These are phyloP conservation scores for Amphiprion clarkii DNA, from an alignment of 2,797 vertebrate genomes.

Conservation along the genomic window DNA sequence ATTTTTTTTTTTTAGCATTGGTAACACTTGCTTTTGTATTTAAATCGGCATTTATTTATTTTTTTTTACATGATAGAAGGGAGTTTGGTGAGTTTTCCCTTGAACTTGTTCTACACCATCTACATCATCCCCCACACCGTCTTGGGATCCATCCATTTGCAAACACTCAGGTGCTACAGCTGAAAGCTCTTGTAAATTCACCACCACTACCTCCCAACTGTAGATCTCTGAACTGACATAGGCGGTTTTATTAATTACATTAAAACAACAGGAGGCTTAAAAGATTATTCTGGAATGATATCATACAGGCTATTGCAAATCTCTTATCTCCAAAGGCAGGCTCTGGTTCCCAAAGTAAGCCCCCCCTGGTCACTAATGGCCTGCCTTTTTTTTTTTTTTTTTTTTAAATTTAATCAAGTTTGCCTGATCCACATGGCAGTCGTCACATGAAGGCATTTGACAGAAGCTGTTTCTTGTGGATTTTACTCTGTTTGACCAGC, in stretches of 20 bases:
- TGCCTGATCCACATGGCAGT: constrained; percentile 42
- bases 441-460: constrained; percentile 41
- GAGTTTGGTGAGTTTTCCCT: neutral
- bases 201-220: constrained; percentile 24
- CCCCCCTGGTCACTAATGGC: constrained; percentile 54
- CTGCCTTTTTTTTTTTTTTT: constrained; percentile 26
- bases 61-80: neutral
- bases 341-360: constrained; percentile 49
- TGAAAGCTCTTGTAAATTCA: constrained; percentile 46
- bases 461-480: constrained; percentile 35
- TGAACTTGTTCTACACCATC: constrained; percentile 24
- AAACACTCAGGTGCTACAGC: constrained; percentile 37
- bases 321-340: constrained; percentile 68
- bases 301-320: constrained; percentile 68
- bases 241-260: constrained; percentile 81
- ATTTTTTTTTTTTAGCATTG: too few relatives aligned
- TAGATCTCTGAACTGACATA: constrained; percentile 48
- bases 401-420: constrained; percentile 57
- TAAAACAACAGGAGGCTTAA: constrained; percentile 83
- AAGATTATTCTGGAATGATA: constrained; percentile 80
- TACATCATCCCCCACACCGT: constrained; percentile 1
- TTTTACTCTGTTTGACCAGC: constrained; percentile 20
- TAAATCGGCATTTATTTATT: neutral
- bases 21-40: neutral
- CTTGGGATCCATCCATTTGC: constrained; percentile 53